Percentiles rank a stretch among this genome's conserved stretches.
Conservation (phyloP, 2,888 invertebrate genomes). For the Apeira syringaria region DNA sequence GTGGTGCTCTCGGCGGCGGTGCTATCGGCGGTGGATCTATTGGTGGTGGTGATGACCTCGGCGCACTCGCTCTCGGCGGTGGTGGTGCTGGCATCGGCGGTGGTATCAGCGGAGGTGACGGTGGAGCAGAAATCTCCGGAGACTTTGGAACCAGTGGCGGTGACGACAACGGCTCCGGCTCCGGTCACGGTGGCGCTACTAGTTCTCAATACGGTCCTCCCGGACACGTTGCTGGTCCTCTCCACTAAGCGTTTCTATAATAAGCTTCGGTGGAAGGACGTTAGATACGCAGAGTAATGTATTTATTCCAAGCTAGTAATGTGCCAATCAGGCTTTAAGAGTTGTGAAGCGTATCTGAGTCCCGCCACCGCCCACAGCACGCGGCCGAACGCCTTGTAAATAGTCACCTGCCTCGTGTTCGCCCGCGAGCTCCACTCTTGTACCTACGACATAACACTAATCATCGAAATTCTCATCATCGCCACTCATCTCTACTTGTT, state of each 20-base stretch:
- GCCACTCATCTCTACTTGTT: constrained; percentile 72
- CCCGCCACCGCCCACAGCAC: constrained; percentile 43
- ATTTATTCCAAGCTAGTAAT: constrained; percentile 44
- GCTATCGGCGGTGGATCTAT: constrained; percentile 54
- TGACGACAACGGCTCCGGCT: constrained; percentile 50
- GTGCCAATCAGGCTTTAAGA: constrained; percentile 10
- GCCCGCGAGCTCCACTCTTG: constrained; percentile 37
- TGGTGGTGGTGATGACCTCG: constrained; percentile 53
- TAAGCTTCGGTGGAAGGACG: constrained; percentile 54
- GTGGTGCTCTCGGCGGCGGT: constrained; percentile 53
- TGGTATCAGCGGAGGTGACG: constrained; percentile 49
- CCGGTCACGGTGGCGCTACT: constrained; percentile 61
- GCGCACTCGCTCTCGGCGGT: constrained; percentile 50
- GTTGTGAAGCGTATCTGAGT: constrained; percentile 23
- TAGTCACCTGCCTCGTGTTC: constrained; percentile 63
- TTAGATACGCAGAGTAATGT: constrained; percentile 51
- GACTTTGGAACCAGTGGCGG: constrained; percentile 63
- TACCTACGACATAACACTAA: constrained; percentile 37
- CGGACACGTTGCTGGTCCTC: constrained; percentile 75
- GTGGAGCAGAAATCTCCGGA: constrained; percentile 54
- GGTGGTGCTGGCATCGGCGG: constrained; percentile 48
- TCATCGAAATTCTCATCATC: constrained; percentile 55
- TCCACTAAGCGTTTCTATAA: constrained; percentile 58
- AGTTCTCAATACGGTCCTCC: constrained; percentile 81
- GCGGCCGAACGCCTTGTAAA: constrained; percentile 63